Conservation (phyloP, 2,888 invertebrate genomes). For the Crematogaster levior region DNA sequence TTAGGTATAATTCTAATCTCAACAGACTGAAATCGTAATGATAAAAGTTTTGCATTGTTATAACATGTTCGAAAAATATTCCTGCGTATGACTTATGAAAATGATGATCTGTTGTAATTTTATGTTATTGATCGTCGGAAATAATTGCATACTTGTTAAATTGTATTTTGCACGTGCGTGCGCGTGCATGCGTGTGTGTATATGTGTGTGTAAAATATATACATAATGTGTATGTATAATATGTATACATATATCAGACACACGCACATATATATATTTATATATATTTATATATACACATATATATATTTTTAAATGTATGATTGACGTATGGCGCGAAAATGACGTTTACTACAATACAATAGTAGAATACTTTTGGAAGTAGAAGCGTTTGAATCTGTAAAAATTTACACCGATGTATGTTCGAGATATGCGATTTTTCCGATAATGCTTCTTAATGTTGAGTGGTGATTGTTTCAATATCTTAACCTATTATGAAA, state of each 20-base stretch:
- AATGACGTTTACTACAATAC: constrained; percentile 15
- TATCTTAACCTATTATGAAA: neutral
- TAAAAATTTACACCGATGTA: constrained; percentile 1
- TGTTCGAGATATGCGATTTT: neutral
- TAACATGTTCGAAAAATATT: constrained; percentile 24
- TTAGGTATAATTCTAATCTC: constrained; percentile 59
- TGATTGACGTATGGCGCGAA: neutral
- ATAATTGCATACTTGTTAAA: constrained; percentile 49
- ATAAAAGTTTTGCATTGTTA: constrained; percentile 50
- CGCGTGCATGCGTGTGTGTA: no score
- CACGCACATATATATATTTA: neutral
- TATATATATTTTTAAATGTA: constrained; percentile 33
- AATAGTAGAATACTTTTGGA: constrained; percentile 19
- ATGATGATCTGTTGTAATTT: constrained; percentile 47
- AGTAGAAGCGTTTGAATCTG: neutral
- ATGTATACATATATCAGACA: no score
- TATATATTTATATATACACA: neutral
- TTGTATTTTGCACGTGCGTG: no score
- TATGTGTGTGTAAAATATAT: no score
- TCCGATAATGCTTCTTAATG: neutral
- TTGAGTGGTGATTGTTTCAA: neutral
- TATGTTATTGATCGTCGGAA: constrained; percentile 33
- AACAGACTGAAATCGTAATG: constrained; percentile 66
- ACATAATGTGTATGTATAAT: no score
- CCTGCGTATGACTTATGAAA: constrained; percentile 4